These are phyloP conservation scores for Dione vanillae DNA, from an alignment of 2,888 invertebrate species.

Conservation along the genomic window DNA sequence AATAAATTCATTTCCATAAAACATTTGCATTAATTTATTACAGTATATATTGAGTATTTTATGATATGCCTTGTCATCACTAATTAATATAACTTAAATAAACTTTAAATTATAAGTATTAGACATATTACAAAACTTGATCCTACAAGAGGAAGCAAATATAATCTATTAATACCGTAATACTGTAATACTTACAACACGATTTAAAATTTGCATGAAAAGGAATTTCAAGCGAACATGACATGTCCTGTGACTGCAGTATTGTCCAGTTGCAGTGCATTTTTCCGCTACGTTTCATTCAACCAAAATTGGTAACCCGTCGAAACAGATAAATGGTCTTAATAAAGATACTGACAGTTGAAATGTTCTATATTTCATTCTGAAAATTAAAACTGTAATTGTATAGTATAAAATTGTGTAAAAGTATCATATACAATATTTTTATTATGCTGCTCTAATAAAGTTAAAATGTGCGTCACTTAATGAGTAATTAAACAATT, in stretches of 20 bases:
- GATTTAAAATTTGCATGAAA: conserved; percentile 39
- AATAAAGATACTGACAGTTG: conserved; percentile 34
- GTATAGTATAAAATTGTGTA: not conserved
- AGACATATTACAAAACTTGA: not conserved
- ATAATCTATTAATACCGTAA: not conserved
- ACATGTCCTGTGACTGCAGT: conserved; percentile 40
- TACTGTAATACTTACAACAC: conserved; percentile 7
- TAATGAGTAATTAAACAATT: too few relatives aligned
- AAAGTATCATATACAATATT: not conserved
- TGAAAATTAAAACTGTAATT: not conserved
- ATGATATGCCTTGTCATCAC: too few relatives aligned
- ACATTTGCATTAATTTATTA: too few relatives aligned
- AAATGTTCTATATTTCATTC: not conserved
- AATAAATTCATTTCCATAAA: too few relatives aligned
- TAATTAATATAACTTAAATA: too few relatives aligned
- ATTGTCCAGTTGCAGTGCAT: conserved; percentile 40
- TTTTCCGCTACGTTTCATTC: conserved; percentile 41
- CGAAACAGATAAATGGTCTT: conserved; percentile 39
- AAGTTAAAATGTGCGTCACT: too few relatives aligned
- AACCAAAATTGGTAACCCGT: conserved; percentile 42
- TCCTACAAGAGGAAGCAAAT: not conserved
- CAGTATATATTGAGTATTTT: too few relatives aligned
- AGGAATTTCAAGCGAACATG: conserved; percentile 38
- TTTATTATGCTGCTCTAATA: too few relatives aligned
- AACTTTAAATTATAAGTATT: too few relatives aligned